Base-by-base conservation (phyloP, 2,113 vertebrate genomes). In the Nettapus auritus region DNA sequence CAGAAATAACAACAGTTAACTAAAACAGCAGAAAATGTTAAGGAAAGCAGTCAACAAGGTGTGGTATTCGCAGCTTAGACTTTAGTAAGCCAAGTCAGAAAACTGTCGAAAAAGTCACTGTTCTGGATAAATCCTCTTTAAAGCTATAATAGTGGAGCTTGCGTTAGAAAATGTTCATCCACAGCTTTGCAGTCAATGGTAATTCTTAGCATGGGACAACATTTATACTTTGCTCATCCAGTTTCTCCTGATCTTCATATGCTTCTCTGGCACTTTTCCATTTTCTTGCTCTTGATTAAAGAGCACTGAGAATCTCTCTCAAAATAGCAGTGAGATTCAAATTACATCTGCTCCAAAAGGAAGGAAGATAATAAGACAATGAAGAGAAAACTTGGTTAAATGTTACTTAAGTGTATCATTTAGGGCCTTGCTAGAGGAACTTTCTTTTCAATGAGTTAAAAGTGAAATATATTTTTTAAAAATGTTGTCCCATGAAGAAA, bases 251-350 rank as follows among this genome's bases (percentile, higher is more conserved):
- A 88, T 42, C 63, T 85, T 93, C 71, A 59, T 34, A 46, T 77
- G 46, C 56, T 89, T 89, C 71, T 63, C 79, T 91, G 75, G 86
- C 50, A 77, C 87, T 70, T 88, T 46, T 94, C 81, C 73, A 55
- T 73, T 88, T 85, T 77, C 70, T 66, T 69, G 34, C 67, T 91
- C 78, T 81, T 93, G 50, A 91, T 52, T 91, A 82, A 88, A 86
- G 50, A 93, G 50, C 59, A 74, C 40, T 63, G 79, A 82, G n/a
- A 93, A 96, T 83, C 8, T 50, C 57, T 82, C 75, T 74, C 63
- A 89, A 89, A 91, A 93, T 73, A 96, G 46, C 55, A 62, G 67
- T 70, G 22, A 91, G 78, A 83, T 85, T 91, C 68, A 89, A 75
- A 93, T 86, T 91, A 82, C 53, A 15, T 42, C 46, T 59, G 20